phyloP scores from a whole-genome alignment of 2,888 invertebrate genomes.

The Tethea ocularis region DNA sequence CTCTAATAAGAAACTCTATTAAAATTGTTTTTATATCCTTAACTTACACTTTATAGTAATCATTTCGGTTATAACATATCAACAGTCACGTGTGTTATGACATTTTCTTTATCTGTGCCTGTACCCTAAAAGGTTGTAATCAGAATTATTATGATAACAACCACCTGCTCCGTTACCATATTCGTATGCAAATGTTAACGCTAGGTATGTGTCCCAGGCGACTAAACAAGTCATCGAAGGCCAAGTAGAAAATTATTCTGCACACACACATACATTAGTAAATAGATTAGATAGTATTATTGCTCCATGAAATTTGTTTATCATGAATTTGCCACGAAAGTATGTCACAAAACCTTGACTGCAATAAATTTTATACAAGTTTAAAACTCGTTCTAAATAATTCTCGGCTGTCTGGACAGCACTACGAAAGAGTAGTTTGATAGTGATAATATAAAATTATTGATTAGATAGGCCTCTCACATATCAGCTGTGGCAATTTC shows the following conservation, averaged over 20 bases:
- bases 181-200: slow-evolving; percentile 1
- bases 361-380: background rate
- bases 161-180: slow-evolving; percentile 4
- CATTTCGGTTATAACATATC: background rate
- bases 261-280: background rate
- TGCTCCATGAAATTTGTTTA: slow-evolving; percentile 1
- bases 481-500: slow-evolving; percentile 12
- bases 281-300: background rate
- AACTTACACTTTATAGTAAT: no score
- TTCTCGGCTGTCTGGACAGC: background rate
- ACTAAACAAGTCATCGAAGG: slow-evolving; percentile 8
- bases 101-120: background rate
- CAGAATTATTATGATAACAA: background rate
- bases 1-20: background rate
- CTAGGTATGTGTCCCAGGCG: slow-evolving; percentile 4
- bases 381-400: background rate
- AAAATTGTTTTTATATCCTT: no score
- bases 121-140: background rate
- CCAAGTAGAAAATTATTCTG: slow-evolving; percentile 4
- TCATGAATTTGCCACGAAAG: slow-evolving; percentile 1
- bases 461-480: slow-evolving; percentile 8
- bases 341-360: background rate
- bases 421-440: background rate
- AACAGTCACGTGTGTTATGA: background rate
- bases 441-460: background rate